Percentiles rank a stretch among this genome's conserved stretches.
These are phyloP conservation scores for Clarias pachynema DNA, from an alignment of 2,797 vertebrate species.

Conservation along the genomic window DNA sequence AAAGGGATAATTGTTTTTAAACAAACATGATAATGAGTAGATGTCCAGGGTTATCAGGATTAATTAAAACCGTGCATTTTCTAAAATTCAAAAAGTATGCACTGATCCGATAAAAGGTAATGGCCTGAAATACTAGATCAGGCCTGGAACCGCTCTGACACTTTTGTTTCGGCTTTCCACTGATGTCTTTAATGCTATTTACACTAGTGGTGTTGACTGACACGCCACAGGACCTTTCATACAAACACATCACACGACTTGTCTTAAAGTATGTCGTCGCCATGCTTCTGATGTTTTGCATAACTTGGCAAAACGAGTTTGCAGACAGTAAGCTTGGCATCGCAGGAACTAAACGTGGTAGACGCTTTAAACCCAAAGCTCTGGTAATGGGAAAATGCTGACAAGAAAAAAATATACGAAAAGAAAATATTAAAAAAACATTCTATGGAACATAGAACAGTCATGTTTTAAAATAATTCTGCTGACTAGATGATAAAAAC, in stretches of 20 bases:
- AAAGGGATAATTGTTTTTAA: slow-evolving; percentile 15
- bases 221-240: background rate
- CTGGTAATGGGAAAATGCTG: background rate
- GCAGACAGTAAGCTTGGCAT: background rate
- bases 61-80: background rate
- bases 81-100: background rate
- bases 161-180: background rate
- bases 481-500: too few relatives aligned
- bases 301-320: background rate
- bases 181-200: background rate
- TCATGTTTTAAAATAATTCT: background rate
- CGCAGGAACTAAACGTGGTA: background rate
- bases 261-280: background rate
- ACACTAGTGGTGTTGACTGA: background rate
- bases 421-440: background rate
- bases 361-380: background rate
- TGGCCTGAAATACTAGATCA: background rate
- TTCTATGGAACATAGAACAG: background rate
- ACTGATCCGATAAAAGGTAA: background rate
- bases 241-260: background rate
- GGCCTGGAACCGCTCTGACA: background rate
- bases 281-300: slow-evolving; percentile 4
- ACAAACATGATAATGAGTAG: slow-evolving; percentile 19
- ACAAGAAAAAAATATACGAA: background rate
- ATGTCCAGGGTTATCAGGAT: slow-evolving; percentile 33